Conservation (phyloP, 1,140 invertebrate genomes). For the Heliconius himera region DNA sequence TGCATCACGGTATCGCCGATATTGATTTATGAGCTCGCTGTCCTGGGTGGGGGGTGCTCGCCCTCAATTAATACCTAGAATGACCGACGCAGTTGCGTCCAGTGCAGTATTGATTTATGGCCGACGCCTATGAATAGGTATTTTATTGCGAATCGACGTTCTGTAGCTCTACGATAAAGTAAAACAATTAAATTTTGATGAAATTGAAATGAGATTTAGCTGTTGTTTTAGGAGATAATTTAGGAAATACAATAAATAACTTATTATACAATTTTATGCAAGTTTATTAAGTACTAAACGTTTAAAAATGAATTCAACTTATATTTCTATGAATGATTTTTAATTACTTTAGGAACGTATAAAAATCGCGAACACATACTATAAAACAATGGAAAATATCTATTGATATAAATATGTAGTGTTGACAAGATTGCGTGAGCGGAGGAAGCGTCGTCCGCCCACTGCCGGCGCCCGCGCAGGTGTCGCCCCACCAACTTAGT, state of each 20-base stretch:
- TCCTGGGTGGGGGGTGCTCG: constrained; percentile 3
- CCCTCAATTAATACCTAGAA: constrained; percentile 20
- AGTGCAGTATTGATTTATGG: constrained; percentile 22
- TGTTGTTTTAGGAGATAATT: too few species aligned
- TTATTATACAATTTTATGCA: too few species aligned
- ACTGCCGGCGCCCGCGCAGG: constrained; percentile 62
- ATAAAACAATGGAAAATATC: constrained; percentile 18
- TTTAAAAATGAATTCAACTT: too few species aligned
- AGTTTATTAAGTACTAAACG: too few species aligned
- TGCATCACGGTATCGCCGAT: constrained; percentile 1
- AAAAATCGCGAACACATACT: background rate
- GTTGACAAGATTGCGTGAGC: constrained; percentile 37
- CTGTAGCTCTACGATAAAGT: background rate
- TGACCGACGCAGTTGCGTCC: constrained; percentile 20
- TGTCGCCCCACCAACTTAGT: constrained; percentile 39
- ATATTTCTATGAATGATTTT: too few species aligned
- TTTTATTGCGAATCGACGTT: background rate
- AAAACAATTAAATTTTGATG: background rate
- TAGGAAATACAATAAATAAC: too few species aligned
- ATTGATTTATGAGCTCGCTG: constrained; percentile 24
- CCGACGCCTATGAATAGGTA: background rate
- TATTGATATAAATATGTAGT: constrained; percentile 23
- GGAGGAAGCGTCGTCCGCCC: constrained; percentile 60
- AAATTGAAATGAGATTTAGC: background rate
- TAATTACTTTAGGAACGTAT: background rate